Evolutionary conservation across 2,888 invertebrate species (phyloP).

Genomic region (Tupiocoris notatus): DNA sequence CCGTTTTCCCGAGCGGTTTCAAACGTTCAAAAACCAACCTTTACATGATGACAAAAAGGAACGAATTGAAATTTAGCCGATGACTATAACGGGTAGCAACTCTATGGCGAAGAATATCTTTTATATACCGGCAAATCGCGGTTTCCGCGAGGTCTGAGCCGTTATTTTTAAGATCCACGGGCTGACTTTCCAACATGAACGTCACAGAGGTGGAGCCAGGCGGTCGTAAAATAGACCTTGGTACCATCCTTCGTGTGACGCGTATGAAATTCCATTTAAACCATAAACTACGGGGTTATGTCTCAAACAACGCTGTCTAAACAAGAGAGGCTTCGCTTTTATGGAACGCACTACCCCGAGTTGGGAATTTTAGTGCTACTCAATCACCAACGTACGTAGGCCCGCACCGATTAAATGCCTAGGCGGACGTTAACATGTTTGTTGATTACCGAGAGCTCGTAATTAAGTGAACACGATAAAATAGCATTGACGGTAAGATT

Average conservation of each 20-base stretch:
- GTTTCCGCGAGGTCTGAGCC: background rate
- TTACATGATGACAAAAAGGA: too few species aligned
- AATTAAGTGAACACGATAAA: background rate
- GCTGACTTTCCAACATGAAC: background rate
- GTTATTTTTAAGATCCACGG: background rate
- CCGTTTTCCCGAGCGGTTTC: too few species aligned
- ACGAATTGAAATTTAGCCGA: too few species aligned
- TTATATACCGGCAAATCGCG: background rate
- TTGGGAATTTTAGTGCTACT: background rate
- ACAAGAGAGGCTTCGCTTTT: background rate
- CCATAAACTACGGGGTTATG: constrained; percentile 17
- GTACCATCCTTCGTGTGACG: background rate
- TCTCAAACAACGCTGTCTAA: constrained; percentile 6
- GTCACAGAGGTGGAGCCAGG: background rate
- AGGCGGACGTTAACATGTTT: background rate
- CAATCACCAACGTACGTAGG: background rate
- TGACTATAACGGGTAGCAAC: background rate
- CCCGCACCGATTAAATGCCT: background rate
- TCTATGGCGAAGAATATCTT: background rate
- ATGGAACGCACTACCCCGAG: background rate
- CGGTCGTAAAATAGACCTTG: background rate
- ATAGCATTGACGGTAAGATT: too few species aligned
- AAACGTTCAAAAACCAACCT: too few species aligned
- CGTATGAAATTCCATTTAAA: constrained; percentile 17
- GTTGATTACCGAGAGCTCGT: background rate